A percentile compares a stretch with the other conserved stretches of the same genome.
These are phyloP conservation scores for Serrognathus titanus DNA, from an alignment of 2,888 invertebrate genomes.

Conservation along the genomic window DNA sequence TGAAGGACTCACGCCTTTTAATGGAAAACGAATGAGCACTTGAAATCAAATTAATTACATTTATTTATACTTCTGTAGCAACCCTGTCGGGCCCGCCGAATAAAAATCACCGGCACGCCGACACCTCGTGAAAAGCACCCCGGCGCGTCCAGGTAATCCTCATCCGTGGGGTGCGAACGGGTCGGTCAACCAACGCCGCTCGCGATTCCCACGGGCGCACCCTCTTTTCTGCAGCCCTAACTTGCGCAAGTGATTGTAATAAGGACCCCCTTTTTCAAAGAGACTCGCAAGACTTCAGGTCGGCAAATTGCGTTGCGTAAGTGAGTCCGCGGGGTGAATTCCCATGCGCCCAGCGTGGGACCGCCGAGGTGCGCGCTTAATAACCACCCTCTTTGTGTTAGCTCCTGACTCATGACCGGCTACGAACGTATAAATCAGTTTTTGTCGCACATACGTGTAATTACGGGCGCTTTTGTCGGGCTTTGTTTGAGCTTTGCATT, in stretches of 20 bases:
- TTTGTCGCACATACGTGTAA: slow-evolving; percentile 13
- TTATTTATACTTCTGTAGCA: slow-evolving; percentile 7
- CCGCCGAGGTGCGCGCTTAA: slow-evolving; percentile 26
- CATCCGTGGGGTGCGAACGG: not conserved
- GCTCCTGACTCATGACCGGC: slow-evolving; percentile 15
- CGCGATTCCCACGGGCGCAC: slow-evolving; percentile 13
- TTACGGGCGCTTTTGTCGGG: slow-evolving; percentile 12
- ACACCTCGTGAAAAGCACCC: slow-evolving; percentile 6
- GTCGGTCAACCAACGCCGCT: slow-evolving; percentile 7
- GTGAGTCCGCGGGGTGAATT: slow-evolving; percentile 17
- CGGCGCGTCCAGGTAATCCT: not conserved
- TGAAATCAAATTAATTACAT: not conserved
- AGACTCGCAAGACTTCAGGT: not conserved
- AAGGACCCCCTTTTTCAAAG: slow-evolving; percentile 4
- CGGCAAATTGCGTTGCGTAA: not conserved
- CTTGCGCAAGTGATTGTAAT: slow-evolving; percentile 12
- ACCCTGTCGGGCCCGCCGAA: not conserved
- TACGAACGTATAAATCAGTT: slow-evolving; percentile 12
- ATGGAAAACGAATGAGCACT: no score
- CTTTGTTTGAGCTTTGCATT: not conserved
- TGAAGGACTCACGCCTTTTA: no score
- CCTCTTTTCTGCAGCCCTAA: slow-evolving; percentile 8
- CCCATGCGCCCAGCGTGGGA: slow-evolving; percentile 29
- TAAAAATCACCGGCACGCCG: not conserved
- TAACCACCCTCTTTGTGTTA: slow-evolving; percentile 25